Conservation (phyloP, 2,797 vertebrate species). For the Anabacerthia variegaticeps region DNA sequence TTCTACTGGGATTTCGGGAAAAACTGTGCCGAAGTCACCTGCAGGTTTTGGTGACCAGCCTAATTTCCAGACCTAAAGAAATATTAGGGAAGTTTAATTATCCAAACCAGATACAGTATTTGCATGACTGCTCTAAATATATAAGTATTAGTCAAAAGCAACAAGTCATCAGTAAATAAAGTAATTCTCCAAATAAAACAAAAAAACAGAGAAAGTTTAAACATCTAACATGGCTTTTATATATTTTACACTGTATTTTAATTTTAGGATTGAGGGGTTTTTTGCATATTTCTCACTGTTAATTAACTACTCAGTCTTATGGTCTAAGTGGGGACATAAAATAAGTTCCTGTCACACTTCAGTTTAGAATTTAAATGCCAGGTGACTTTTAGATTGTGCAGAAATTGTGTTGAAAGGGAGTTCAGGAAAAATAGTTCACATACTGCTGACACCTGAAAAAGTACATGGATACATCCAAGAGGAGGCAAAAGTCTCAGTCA, state of each 20-base stretch:
- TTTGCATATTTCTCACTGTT: background rate
- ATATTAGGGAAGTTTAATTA: background rate
- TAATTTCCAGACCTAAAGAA: constrained; percentile 92
- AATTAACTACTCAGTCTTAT: background rate
- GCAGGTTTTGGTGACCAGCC: constrained; percentile 93
- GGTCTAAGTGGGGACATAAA: background rate
- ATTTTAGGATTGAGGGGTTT: background rate
- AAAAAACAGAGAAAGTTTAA: background rate
- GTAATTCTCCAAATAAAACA: background rate
- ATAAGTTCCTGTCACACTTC: background rate
- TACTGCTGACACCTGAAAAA: background rate
- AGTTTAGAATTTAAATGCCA: background rate
- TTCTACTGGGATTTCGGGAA: constrained; percentile 97
- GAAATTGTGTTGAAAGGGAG: background rate
- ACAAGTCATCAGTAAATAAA: background rate
- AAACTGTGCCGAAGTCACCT: constrained; percentile 90
- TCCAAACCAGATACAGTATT: background rate
- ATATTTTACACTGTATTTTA: background rate
- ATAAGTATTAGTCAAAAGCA: background rate
- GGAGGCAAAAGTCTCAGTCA: background rate
- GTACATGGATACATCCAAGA: background rate
- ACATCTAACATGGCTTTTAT: background rate
- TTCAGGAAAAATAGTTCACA: background rate
- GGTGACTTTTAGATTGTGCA: background rate
- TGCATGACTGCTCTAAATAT: background rate